Conservation (phyloP, 2,888 invertebrate genomes). For the Nineta flava region DNA sequence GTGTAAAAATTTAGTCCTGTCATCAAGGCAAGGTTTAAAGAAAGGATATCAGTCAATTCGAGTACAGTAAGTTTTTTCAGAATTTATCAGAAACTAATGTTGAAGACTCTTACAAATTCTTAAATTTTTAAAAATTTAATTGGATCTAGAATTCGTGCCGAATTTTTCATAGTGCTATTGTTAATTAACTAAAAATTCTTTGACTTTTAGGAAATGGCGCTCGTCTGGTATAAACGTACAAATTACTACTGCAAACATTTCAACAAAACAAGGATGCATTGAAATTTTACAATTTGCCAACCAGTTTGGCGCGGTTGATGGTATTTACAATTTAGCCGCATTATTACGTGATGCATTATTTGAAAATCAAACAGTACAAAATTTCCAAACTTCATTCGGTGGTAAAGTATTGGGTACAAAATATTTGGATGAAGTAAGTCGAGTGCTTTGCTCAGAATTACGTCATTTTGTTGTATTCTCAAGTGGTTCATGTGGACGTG, state of each 20-base stretch:
- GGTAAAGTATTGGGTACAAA: constrained; percentile 71
- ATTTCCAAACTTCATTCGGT: constrained; percentile 47
- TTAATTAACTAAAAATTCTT: too few species aligned
- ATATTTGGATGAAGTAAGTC: constrained; percentile 52
- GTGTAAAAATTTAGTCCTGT: constrained; percentile 36
- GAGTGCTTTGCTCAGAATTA: constrained; percentile 36
- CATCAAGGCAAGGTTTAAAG: constrained; percentile 37
- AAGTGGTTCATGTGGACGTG: constrained; percentile 79
- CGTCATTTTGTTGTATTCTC: constrained; percentile 81
- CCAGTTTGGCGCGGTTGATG: constrained; percentile 54
- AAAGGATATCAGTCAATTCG: constrained; percentile 37
- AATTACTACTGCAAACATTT: constrained; percentile 50
- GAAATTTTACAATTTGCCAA: constrained; percentile 45
- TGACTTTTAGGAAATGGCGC: constrained; percentile 51
- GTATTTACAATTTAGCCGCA: constrained; percentile 82
- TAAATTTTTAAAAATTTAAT: too few species aligned
- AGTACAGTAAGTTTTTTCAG: constrained; percentile 5
- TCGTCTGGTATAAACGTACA: constrained; percentile 45
- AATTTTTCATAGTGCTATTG: too few species aligned
- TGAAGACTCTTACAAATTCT: too few species aligned
- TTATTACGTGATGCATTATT: constrained; percentile 58
- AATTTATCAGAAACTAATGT: too few species aligned
- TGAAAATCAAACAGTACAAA: constrained; percentile 56
- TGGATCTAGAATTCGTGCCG: too few species aligned
- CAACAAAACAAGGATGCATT: constrained; percentile 45